phyloP scores from a whole-genome alignment of 2,797 vertebrate genomes.

The Florisuga fusca region DNA sequence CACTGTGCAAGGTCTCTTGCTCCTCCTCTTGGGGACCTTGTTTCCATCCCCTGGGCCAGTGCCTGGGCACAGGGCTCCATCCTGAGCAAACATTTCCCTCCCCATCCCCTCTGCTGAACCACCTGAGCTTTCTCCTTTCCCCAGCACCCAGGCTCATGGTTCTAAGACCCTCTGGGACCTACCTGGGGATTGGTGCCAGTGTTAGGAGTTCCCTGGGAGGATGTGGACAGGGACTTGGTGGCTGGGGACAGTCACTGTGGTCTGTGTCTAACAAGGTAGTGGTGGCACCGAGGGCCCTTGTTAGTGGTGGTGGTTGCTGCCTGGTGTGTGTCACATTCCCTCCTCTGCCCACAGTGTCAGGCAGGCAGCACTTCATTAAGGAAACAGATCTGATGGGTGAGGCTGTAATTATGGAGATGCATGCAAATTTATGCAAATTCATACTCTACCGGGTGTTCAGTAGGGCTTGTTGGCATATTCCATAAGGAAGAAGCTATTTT shows the following conservation, averaged over 20 bases:
- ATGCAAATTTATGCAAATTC: slow-evolving; percentile 53
- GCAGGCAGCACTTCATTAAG: background rate
- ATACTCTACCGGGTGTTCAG: slow-evolving; percentile 37
- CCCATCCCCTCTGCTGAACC: background rate
- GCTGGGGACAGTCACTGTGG: background rate
- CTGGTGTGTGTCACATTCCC: background rate
- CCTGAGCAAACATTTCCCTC: background rate
- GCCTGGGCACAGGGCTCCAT: background rate
- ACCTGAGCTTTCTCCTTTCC: background rate
- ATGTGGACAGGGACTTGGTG: background rate
- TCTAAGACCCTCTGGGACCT: background rate
- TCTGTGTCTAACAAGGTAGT: rapidly evolving
- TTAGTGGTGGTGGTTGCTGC: background rate
- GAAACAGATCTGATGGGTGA: slow-evolving; percentile 23
- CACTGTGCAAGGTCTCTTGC: background rate
- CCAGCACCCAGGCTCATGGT: background rate
- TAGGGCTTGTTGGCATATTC: slow-evolving; percentile 30
- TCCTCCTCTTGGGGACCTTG: background rate
- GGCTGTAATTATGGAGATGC: slow-evolving; percentile 43
- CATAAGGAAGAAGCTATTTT: slow-evolving; percentile 52
- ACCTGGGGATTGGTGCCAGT: background rate
- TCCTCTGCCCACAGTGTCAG: background rate
- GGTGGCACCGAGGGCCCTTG: rapidly evolving
- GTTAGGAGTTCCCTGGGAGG: rapidly evolving
- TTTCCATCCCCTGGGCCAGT: rapidly evolving